Conservation (phyloP, 2,113 vertebrate species). For the Indicator indicator region DNA sequence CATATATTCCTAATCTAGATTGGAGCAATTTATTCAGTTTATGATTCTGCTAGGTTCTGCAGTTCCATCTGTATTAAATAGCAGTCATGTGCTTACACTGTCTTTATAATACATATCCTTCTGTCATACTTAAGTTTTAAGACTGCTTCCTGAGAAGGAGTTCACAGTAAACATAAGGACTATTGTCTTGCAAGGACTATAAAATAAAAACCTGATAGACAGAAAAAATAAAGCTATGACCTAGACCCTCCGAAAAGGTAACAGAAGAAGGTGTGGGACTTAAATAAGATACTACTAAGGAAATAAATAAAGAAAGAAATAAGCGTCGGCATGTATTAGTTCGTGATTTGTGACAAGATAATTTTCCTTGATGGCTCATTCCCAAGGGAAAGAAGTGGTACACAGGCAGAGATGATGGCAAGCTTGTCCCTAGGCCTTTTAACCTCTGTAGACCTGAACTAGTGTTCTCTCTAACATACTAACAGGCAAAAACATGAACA, state of each 20-base stretch:
- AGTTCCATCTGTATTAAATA: background rate
- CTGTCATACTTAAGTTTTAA: background rate
- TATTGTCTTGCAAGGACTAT: background rate
- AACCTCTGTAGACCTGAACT: background rate
- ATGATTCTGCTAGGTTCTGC: background rate
- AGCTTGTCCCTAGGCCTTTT: background rate
- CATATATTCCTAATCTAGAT: background rate
- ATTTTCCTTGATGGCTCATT: background rate
- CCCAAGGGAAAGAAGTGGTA: background rate
- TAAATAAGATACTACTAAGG: background rate
- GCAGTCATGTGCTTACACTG: background rate
- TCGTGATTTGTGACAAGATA: background rate
- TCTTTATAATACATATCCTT: background rate
- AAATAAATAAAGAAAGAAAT: background rate
- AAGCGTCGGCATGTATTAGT: background rate
- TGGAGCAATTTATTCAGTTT: background rate
- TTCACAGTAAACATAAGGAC: background rate
- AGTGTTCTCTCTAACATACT: background rate
- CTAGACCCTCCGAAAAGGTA: background rate
- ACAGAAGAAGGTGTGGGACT: accelerated
- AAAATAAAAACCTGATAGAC: too few relatives aligned
- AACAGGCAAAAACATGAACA: background rate
- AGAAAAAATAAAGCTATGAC: too few relatives aligned
- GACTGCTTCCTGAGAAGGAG: background rate
- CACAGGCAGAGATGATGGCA: background rate